Base-by-base conservation (phyloP, 2,888 invertebrate species). In the Deilephila elpenor region DNA sequence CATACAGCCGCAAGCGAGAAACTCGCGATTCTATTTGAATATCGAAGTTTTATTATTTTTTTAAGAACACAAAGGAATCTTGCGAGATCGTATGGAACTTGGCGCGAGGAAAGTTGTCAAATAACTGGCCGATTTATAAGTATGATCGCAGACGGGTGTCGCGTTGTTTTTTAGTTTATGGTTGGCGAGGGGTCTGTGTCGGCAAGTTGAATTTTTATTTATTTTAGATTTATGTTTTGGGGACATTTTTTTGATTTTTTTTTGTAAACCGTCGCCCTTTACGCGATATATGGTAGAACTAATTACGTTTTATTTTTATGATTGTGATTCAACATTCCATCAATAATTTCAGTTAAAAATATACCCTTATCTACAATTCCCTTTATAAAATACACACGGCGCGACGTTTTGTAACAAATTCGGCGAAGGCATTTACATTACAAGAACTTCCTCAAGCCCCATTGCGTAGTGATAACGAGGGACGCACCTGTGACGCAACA, bases 11-110 rank as follows among this genome's bases (percentile, higher is more conserved):
- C 34, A 20, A 44, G 71, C 59, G 71, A 60, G 71, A 59, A 37
- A 59, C 14, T 37, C 19, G 37, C 64, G 19, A 37, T 64, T 32
- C 37, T 2, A 59, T 71, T 59, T 71, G 71, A 73, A 73, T 74
- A 71, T 64, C 71, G 60, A 34, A 74, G 59, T 74, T 74, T 71
- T 71, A 74, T 67, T 74, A 67, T 51, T 74, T 59, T 71, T 71
- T 59, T 74, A 59, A 59, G 32, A 51, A 25, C 62, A 60, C 64
- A 60, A 71, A 62, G 71, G 62, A 71, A 62, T 56, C 61, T 61
- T 64, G 71, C 14, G 20, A 67, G 67, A 67, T 67, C 67, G 67
- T 53, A 62, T 72, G 70, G 74, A 71, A 74, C 61, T 70, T 67
- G 20, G 70, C 44, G 60, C 67, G 74, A 19, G 53, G 59, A 72